Conservation (phyloP, 2,113 vertebrate genomes). For the Rhea pennata region DNA sequence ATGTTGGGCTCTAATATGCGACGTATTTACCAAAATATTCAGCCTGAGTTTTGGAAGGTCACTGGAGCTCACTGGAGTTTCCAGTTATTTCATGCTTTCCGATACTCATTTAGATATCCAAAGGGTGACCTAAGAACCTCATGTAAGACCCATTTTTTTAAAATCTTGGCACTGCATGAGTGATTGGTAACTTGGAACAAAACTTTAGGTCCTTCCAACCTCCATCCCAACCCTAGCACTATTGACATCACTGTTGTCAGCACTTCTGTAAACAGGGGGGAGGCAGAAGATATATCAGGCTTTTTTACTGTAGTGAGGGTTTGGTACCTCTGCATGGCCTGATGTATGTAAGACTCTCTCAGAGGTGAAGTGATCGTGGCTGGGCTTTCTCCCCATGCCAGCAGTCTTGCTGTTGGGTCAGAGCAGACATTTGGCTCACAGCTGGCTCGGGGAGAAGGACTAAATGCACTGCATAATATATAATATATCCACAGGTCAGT, state of each 20-base stretch:
- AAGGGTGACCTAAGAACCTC: not conserved
- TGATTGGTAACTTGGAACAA: not conserved
- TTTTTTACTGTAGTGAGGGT: not conserved
- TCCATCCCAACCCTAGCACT: not conserved
- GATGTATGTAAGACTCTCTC: rapidly evolving
- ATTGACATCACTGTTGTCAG: not conserved
- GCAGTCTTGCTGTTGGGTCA: not conserved
- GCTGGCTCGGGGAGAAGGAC: not conserved
- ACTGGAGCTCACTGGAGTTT: not conserved
- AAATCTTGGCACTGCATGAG: not conserved
- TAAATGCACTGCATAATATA: not conserved
- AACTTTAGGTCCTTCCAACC: not conserved
- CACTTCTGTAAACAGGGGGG: rapidly evolving
- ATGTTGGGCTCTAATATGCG: rapidly evolving
- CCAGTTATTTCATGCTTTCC: not conserved
- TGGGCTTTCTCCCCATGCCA: not conserved
- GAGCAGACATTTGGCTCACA: not conserved
- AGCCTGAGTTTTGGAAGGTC: not conserved
- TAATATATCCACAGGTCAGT: slow-evolving; percentile 33
- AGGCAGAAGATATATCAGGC: not conserved
- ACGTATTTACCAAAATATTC: not conserved
- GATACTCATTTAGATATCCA: not conserved
- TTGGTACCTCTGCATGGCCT: not conserved
- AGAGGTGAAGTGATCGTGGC: rapidly evolving
- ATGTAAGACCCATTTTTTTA: not conserved